These are phyloP conservation scores for Tolmerus cingulatus DNA, from an alignment of 2,888 invertebrate genomes.

Conservation along the genomic window DNA sequence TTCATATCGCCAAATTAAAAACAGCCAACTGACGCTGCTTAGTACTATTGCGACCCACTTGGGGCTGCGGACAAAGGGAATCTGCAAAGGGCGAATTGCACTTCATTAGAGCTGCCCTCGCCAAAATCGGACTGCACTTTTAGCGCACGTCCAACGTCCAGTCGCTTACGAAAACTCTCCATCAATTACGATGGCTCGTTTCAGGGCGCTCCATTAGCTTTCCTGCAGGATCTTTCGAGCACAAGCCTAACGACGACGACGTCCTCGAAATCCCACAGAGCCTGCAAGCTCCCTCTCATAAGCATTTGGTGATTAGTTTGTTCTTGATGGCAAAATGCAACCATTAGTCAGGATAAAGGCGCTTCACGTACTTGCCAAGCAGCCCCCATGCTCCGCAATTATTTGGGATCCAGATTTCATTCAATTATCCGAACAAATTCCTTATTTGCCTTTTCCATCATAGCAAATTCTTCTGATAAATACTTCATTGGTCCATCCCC, in stretches of 20 bases:
- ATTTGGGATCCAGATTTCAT: neutral
- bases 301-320: neutral
- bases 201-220: neutral
- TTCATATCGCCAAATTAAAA: neutral
- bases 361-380: neutral
- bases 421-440: neutral
- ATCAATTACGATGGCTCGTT: neutral
- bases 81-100: neutral
- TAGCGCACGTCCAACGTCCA: neutral
- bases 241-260: neutral
- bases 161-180: neutral
- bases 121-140: neutral
- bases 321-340: neutral
- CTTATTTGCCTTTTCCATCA: neutral
- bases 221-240: neutral
- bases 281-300: neutral
- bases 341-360: neutral
- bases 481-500: neutral
- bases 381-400: neutral
- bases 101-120: neutral
- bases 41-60: neutral
- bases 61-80: neutral
- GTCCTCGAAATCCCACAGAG: neutral
- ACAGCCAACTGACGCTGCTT: neutral
- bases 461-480: neutral